Conservation (phyloP, 2,113 vertebrate species). For the Tachysurus vachellii region DNA sequence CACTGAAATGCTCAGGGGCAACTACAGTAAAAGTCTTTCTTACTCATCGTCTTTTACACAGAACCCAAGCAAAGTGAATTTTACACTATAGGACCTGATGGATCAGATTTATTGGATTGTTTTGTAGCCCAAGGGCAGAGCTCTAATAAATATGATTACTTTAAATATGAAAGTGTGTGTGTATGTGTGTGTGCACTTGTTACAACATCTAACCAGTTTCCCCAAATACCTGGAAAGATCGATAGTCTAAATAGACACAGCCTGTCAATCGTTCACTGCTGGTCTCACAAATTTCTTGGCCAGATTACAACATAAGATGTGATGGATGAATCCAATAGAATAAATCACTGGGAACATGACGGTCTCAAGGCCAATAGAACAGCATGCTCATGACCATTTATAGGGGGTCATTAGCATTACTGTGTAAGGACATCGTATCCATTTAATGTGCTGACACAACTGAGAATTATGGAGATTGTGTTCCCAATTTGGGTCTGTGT, state of each 20-base stretch:
- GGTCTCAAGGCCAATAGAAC: not conserved
- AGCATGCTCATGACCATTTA: slow-evolving; percentile 36
- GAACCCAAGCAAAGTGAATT: not conserved
- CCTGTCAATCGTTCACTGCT: slow-evolving; percentile 22
- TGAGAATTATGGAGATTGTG: slow-evolving; percentile 13
- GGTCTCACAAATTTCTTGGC: slow-evolving; percentile 42
- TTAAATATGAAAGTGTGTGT: slow-evolving; percentile 4
- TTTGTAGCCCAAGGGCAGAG: slow-evolving; percentile 51
- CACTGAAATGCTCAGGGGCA: slow-evolving; percentile 37
- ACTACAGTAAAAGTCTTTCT: slow-evolving; percentile 18
- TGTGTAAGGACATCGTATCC: slow-evolving; percentile 35
- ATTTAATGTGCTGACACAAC: slow-evolving; percentile 27
- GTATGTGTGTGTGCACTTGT: not conserved
- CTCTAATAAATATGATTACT: slow-evolving; percentile 54
- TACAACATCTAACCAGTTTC: not conserved
- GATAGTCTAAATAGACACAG: slow-evolving; percentile 15
- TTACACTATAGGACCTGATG: slow-evolving; percentile 48
- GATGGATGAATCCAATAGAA: slow-evolving; percentile 39
- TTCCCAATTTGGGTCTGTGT: slow-evolving; percentile 3
- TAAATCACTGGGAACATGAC: not conserved
- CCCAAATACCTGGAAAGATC: slow-evolving; percentile 31
- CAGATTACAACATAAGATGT: slow-evolving; percentile 29
- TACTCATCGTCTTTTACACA: slow-evolving; percentile 5
- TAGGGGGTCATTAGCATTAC: slow-evolving; percentile 25
- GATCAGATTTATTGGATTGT: slow-evolving; percentile 60